These are phyloP conservation scores for Bothrops alternatus DNA, from an alignment of 2,797 vertebrate species.

Conservation along the genomic window DNA sequence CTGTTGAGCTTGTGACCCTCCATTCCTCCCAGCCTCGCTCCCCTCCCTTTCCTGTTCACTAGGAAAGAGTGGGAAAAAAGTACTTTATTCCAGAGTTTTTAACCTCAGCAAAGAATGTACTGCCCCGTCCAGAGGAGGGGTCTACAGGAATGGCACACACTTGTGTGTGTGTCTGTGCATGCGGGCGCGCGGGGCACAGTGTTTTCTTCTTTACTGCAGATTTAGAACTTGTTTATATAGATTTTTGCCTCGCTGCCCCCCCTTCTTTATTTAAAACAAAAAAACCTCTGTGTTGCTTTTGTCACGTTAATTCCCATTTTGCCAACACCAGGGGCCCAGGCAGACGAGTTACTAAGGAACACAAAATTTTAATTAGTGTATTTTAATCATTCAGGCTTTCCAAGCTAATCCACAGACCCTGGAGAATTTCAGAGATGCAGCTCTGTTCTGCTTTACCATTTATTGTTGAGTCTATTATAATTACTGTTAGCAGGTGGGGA, in stretches of 20 bases:
- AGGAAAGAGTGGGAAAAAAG: neutral
- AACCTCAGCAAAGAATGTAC: neutral
- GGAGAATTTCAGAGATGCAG: slow-evolving; percentile 99
- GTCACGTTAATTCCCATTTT: slow-evolving; percentile 99
- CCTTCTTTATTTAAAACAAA: slow-evolving; percentile 98
- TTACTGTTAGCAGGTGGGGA: slow-evolving; percentile 99
- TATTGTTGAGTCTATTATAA: slow-evolving; percentile 99
- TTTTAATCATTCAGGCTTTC: slow-evolving; percentile 99
- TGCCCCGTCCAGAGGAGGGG: slow-evolving; percentile 47
- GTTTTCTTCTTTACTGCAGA: slow-evolving; percentile 35
- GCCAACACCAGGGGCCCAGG: slow-evolving; percentile 97
- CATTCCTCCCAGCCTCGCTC: slow-evolving; percentile 37
- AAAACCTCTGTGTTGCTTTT: slow-evolving; percentile 99
- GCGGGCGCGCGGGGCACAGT: too few relatives aligned
- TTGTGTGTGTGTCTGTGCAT: too few relatives aligned
- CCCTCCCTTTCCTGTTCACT: slow-evolving; percentile 33
- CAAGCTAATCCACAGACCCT: slow-evolving; percentile 99
- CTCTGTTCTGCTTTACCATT: slow-evolving; percentile 99
- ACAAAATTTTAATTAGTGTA: slow-evolving; percentile 99
- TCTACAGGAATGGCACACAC: slow-evolving; percentile 51
- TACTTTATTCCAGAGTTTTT: slow-evolving; percentile 29
- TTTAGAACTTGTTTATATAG: slow-evolving; percentile 80
- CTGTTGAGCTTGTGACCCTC: slow-evolving; percentile 42
- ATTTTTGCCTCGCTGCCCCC: slow-evolving; percentile 59
- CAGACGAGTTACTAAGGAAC: slow-evolving; percentile 99